Evolutionary conservation across 23 tunicate species (phyloP).

Genomic region (Trididemnum clinides): DNA sequence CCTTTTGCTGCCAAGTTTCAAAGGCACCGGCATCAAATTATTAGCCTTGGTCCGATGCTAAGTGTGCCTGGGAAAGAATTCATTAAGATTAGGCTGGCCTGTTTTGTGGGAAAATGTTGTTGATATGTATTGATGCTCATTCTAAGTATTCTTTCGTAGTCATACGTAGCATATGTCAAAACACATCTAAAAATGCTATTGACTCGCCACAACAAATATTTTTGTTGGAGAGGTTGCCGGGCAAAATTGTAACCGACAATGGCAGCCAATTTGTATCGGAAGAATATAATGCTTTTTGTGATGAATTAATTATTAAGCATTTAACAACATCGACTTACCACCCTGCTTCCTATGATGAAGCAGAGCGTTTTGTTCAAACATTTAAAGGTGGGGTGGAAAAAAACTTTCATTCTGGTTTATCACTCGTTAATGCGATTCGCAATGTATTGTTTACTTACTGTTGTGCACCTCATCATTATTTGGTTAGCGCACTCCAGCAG

Average conservation of each 20-base stretch:
- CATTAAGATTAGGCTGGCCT: neutral
- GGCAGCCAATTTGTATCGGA: neutral
- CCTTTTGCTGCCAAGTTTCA: neutral
- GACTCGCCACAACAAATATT: neutral
- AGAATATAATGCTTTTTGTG: neutral
- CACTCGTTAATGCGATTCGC: no score
- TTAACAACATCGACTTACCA: neutral
- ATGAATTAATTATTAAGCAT: neutral
- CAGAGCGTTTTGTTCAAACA: slow-evolving; percentile 4
- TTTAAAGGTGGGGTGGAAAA: no score
- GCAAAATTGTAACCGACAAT: slow-evolving; percentile 8
- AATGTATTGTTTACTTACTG: no score
- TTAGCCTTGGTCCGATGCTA: neutral
- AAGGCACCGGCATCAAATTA: neutral
- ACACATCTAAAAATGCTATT: neutral
- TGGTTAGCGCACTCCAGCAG: slow-evolving; percentile 13
- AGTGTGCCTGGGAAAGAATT: neutral
- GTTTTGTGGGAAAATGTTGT: no score
- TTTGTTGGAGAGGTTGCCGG: neutral
- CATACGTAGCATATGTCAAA: no score
- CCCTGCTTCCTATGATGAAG: neutral
- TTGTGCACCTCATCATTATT: no score
- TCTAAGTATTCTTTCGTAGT: neutral
- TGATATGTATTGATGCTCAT: neutral
- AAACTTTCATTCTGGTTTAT: no score